phyloP scores from a whole-genome alignment of 2,797 vertebrate species.

The Chromis chromis region DNA sequence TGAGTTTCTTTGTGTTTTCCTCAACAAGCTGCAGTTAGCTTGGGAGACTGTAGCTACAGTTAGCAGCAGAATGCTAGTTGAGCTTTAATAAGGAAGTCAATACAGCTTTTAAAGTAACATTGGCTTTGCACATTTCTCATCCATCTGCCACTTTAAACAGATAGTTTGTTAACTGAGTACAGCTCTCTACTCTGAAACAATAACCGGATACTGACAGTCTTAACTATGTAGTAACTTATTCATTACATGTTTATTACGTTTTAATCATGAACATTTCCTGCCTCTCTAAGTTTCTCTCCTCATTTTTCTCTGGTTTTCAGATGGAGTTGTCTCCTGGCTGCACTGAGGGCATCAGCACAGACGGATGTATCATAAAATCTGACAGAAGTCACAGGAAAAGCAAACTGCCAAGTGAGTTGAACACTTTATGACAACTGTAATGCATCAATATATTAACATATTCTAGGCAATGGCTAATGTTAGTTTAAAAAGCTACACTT shows the following conservation, averaged over 20 bases:
- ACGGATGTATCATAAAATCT: conserved; percentile 30
- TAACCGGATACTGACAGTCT: neutral
- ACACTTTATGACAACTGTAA: neutral
- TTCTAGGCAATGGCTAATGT: neutral
- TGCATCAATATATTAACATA: neutral
- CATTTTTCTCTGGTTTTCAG: conserved; percentile 35
- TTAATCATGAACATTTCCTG: neutral
- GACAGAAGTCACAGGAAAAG: conserved; percentile 56
- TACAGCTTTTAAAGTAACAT: neutral
- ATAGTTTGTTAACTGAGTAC: neutral
- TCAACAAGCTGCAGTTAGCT: conserved; percentile 8
- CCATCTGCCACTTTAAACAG: neutral
- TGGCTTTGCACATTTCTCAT: neutral
- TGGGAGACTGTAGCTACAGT: neutral
- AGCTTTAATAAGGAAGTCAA: neutral
- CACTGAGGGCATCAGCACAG: conserved; percentile 47
- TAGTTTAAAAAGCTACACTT: neutral
- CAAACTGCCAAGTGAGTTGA: conserved; percentile 77
- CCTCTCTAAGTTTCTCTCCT: neutral
- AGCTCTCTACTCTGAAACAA: neutral
- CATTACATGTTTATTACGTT: neutral
- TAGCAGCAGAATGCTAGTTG: neutral
- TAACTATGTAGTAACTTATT: neutral
- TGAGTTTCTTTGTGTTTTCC: conserved; percentile 53
- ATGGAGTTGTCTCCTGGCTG: conserved; percentile 65